Evolutionary conservation across 2,113 vertebrate species (phyloP), one percentile per base, ranked within the genome.

Genomic region (Solenodon paradoxus): DNA sequence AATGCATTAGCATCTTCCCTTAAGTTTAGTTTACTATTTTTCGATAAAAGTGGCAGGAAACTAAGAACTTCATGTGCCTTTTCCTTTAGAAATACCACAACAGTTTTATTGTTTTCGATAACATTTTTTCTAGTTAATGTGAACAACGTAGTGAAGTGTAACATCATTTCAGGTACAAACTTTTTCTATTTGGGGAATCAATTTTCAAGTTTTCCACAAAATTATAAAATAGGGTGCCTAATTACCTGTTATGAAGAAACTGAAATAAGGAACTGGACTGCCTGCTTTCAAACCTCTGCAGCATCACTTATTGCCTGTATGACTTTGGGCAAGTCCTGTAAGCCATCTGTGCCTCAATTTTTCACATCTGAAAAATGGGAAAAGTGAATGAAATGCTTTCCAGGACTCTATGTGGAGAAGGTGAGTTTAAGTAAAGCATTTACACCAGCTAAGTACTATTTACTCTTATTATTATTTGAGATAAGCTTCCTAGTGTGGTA

Each of bases 321-420:
- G 9, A 64, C 19, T 6, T 28, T 68, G 51, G 32, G 6, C 16
- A 77, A 61, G 24, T 82, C 20, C 32, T 4, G 64, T 61, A 57
- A 82, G 5, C 28, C 49, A 35, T 47, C 75, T 66, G 40, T 35
- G 40, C 55, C 28, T 77, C 59, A 68, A 1, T 38, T 90, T 79
- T 94, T 90, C 61, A 82, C 30, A 88, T 82, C 78, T 86, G 40
- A 15, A 91, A 88, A 88, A 47, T 95, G 49, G 38, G 53, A 69
- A 17, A 28, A 35, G 9, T 30, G n/a, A 53, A 32, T 51, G 79
- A 12, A 84, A 45, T 64, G 57, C n/a, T 45, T 96, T 20, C 4
- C 26, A 81, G 40, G 35, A 42, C 61, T 79, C 40, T 81, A 3
- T 95, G 40, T 78, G 28, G 6, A 88, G 79, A 35, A 53, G 13